Evolutionary conservation across 2,113 vertebrate species (phyloP).

Genomic region (Pycnonotus jocosus): DNA sequence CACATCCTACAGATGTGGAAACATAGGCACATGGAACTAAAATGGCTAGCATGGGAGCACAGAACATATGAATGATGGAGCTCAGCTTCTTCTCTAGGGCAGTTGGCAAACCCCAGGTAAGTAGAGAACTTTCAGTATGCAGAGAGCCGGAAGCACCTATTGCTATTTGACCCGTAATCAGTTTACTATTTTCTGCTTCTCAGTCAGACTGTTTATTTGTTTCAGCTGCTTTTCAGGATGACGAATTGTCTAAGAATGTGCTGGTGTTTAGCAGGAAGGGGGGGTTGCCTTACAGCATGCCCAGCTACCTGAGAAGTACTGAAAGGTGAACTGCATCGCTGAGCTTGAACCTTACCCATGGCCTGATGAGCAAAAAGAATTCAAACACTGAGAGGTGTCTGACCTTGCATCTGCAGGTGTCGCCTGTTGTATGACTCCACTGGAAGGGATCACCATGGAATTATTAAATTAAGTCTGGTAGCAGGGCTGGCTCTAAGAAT

Average conservation of each 20-base stretch:
- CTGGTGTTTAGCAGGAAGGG: constrained; percentile 11
- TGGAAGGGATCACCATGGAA: neutral
- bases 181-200: constrained; percentile 56
- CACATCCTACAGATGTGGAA: neutral
- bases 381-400: neutral
- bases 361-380: neutral
- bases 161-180: constrained; percentile 14
- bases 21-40: neutral
- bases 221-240: constrained; percentile 59
- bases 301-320: neutral
- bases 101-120: neutral
- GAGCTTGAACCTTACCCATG: neutral
- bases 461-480: neutral
- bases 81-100: neutral
- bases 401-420: neutral
- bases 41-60: neutral
- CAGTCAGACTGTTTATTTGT: constrained; percentile 40
- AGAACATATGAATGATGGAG: neutral
- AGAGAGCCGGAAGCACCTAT: neutral
- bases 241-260: constrained; percentile 65
- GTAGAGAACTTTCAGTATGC: neutral
- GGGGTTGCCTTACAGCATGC: neutral
- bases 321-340: neutral
- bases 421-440: neutral
- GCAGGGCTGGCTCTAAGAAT: neutral